These are phyloP conservation scores for Danaus melanippus DNA, from an alignment of 1,140 invertebrate genomes.

Conservation along the genomic window DNA sequence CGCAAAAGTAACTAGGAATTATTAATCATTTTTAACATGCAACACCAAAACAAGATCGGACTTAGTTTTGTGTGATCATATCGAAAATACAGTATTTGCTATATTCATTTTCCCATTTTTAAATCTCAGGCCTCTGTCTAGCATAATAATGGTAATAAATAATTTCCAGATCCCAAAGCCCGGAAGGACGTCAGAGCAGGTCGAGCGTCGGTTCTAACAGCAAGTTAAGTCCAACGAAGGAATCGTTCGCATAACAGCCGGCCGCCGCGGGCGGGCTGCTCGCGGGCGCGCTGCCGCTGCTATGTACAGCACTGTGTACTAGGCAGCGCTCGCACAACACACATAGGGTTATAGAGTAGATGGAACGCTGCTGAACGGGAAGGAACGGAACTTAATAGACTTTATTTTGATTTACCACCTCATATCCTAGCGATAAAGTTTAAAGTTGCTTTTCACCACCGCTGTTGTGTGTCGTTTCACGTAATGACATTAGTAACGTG, in stretches of 20 bases:
- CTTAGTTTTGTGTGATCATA: too few species aligned
- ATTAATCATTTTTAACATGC: too few species aligned
- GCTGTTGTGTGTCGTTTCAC: background rate
- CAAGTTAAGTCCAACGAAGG: conserved; percentile 42
- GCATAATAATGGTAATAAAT: too few species aligned
- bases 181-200: conserved; percentile 51
- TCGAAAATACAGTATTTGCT: too few species aligned
- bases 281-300: conserved; percentile 44
- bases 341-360: conserved; percentile 41
- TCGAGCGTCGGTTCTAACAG: conserved; percentile 27
- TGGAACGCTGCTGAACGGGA: background rate
- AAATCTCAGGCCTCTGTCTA: too few species aligned
- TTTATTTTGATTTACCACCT: too few species aligned
- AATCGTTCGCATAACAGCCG: conserved; percentile 55
- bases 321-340: conserved; percentile 33
- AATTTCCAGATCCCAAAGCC: conserved; percentile 42
- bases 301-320: conserved; percentile 56
- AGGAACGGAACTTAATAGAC: too few species aligned
- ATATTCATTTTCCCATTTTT: too few species aligned
- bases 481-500: background rate
- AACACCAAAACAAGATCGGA: too few species aligned
- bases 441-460: too few species aligned
- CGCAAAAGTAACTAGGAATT: conserved; percentile 51
- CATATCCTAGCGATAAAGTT: background rate
- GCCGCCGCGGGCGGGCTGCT: conserved; percentile 43